Conservation (phyloP, 2,888 invertebrate genomes). For the Mimachlamys varia region DNA sequence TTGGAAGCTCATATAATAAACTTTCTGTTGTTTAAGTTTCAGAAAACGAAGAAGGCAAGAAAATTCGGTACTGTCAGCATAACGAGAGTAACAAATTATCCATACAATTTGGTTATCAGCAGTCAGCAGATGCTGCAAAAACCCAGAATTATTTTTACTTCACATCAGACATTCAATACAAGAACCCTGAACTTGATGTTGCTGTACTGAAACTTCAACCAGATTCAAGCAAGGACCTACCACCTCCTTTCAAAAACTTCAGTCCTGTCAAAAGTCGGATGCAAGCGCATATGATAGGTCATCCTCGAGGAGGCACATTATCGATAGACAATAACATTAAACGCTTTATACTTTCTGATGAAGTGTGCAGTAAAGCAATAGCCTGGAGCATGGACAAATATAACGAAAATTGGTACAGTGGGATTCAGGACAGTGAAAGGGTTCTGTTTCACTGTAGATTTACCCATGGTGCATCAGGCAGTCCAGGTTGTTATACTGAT, state of each 20-base stretch:
- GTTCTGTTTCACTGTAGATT: neutral
- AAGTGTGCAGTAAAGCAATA: neutral
- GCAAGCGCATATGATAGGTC: neutral
- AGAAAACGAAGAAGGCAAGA: too few relatives aligned
- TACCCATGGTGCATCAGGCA: constrained; percentile 2
- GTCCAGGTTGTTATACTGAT: neutral
- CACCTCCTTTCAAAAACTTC: neutral
- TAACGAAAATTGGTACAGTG: neutral
- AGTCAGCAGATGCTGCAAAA: neutral
- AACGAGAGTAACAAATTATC: neutral
- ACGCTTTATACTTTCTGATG: neutral
- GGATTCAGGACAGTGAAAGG: neutral
- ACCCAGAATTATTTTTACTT: neutral
- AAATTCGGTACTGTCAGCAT: too few relatives aligned
- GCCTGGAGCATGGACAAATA: neutral
- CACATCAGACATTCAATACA: neutral
- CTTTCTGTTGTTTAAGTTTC: neutral
- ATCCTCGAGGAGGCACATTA: neutral
- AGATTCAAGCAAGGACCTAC: neutral
- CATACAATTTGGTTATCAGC: neutral
- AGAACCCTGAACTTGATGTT: neutral
- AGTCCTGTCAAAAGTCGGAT: neutral
- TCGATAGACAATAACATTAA: neutral
- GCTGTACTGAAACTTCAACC: neutral
- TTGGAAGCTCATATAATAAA: neutral